These are phyloP conservation scores for Euphonia xanthogaster DNA, from an alignment of 2,797 vertebrate genomes.

Conservation along the genomic window DNA sequence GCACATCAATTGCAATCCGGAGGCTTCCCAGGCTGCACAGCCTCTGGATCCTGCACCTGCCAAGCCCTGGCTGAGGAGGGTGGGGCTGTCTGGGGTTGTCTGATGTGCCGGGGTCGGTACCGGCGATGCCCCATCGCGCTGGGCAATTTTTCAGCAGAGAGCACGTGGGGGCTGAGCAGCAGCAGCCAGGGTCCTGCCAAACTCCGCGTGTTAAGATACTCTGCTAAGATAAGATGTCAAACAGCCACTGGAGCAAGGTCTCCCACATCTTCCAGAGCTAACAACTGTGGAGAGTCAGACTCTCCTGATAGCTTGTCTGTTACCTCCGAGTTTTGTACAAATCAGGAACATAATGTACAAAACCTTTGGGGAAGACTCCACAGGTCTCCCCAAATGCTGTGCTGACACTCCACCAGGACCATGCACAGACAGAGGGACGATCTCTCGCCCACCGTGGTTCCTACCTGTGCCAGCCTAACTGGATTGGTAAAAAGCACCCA, in stretches of 20 bases:
- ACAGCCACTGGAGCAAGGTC: not conserved
- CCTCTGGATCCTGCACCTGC: not conserved
- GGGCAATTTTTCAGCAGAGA: not conserved
- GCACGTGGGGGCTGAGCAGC: accelerated
- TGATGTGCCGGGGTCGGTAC: accelerated
- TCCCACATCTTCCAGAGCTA: not conserved
- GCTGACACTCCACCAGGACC: not conserved
- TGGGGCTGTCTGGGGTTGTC: not conserved
- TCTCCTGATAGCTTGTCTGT: not conserved
- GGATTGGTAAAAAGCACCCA: not conserved
- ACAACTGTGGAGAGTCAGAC: not conserved
- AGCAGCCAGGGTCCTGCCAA: not conserved
- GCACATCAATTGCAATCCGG: not conserved
- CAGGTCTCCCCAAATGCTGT: not conserved
- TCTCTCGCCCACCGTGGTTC: accelerated
- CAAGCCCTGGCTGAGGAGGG: not conserved
- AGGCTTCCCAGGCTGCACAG: not conserved
- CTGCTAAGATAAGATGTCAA: not conserved
- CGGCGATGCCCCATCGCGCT: accelerated
- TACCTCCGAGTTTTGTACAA: not conserved
- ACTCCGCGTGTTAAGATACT: too few species aligned
- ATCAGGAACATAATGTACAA: not conserved
- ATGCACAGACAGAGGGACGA: not conserved
- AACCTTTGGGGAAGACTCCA: not conserved
- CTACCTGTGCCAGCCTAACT: not conserved